A percentile compares a stretch with the other conserved stretches of the same genome.
Conservation (phyloP, 2,888 invertebrate genomes). For the Ceriagrion tenellum region DNA sequence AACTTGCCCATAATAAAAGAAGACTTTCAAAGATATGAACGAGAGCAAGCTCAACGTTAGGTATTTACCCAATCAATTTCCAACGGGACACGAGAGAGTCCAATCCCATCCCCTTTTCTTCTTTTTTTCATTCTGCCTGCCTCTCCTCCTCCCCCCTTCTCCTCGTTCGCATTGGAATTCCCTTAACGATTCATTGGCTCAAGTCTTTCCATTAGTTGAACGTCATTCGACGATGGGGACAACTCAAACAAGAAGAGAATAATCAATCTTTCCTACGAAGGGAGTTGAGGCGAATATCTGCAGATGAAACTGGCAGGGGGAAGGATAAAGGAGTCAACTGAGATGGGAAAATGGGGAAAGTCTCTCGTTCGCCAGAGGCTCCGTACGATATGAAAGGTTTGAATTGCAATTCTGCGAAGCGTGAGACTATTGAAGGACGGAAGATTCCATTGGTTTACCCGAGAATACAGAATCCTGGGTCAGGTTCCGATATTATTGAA, state of each 20-base stretch:
- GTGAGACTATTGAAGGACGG: neutral
- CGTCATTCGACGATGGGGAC: neutral
- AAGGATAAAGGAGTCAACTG: neutral
- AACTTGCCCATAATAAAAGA: no score
- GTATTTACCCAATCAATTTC: slow-evolving; percentile 17
- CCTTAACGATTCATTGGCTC: slow-evolving; percentile 13
- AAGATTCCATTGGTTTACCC: neutral
- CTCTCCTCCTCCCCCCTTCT: neutral
- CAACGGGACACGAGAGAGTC: neutral
- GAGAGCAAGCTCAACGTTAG: neutral
- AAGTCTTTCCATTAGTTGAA: neutral
- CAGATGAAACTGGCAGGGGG: neutral
- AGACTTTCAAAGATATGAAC: neutral
- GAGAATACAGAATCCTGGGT: neutral
- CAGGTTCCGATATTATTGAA: no score
- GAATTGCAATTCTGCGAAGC: neutral
- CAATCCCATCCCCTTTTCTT: neutral
- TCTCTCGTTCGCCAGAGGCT: neutral
- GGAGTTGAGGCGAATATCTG: neutral
- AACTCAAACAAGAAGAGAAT: neutral
- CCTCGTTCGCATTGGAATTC: neutral
- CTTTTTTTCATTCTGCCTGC: neutral
- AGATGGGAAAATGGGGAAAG: neutral
- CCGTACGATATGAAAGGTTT: neutral
- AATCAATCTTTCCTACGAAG: neutral